Evolutionary conservation across 2,888 invertebrate genomes (phyloP).

Genomic region (Eumacrocentrus americanus): DNA sequence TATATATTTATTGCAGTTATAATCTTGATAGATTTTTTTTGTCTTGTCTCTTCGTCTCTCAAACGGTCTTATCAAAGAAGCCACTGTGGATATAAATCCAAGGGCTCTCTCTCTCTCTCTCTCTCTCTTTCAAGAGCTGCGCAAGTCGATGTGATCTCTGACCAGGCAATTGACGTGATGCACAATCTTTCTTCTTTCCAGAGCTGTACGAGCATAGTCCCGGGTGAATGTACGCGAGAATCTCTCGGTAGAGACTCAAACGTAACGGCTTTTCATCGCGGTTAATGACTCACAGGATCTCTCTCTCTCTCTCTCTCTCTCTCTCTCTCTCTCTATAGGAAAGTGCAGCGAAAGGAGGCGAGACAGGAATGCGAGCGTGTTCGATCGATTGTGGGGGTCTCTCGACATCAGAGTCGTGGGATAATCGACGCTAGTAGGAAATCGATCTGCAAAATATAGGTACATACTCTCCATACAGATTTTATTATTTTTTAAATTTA

Average conservation of each 20-base stretch:
- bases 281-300: constrained; percentile 27
- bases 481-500: background rate
- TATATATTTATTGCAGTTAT: no score
- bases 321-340: background rate
- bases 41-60: background rate
- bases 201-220: constrained; percentile 1
- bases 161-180: constrained; percentile 2
- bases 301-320: background rate
- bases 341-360: constrained; percentile 15
- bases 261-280: constrained; percentile 28
- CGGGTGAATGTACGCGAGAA: constrained; percentile 27
- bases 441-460: constrained; percentile 7
- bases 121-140: background rate
- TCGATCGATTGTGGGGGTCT: constrained; percentile 25
- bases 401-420: constrained; percentile 8
- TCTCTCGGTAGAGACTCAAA: constrained; percentile 21
- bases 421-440: constrained; percentile 5
- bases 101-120: background rate
- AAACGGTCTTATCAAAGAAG: constrained; percentile 4
- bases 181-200: constrained; percentile 17
- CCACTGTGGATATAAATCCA: constrained; percentile 9
- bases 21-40: constrained; percentile 16
- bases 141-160: background rate
- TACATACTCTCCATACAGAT: no score
- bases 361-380: constrained; percentile 21